Evolutionary conservation across 2,113 vertebrate genomes (phyloP).

Genomic region (Prunella fulvescens): DNA sequence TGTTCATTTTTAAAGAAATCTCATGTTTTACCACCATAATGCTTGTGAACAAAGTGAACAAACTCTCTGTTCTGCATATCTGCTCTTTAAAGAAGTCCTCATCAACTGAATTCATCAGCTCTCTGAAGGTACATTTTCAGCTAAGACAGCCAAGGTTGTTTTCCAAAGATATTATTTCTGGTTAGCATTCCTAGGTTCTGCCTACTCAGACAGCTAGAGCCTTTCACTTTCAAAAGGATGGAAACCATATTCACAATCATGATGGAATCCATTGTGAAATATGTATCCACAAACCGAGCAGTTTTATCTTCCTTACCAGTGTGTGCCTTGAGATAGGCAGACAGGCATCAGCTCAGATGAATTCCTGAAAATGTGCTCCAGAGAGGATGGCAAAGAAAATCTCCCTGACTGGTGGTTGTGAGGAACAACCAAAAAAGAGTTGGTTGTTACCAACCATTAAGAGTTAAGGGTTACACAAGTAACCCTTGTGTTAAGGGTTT

Average conservation of each 20-base stretch:
- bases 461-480: not conserved
- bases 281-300: not conserved
- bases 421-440: not conserved
- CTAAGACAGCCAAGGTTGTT: not conserved
- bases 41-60: not conserved
- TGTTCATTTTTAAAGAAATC: not conserved
- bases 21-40: not conserved
- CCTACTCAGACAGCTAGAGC: not conserved
- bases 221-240: not conserved
- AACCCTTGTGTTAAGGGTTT: not conserved
- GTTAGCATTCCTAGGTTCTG: not conserved
- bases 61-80: not conserved
- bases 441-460: too few species aligned
- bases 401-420: not conserved
- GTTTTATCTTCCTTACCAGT: not conserved
- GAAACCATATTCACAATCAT: not conserved
- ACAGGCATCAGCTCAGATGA: not conserved
- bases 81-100: not conserved
- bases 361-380: not conserved
- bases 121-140: not conserved
- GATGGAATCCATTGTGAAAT: not conserved
- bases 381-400: not conserved
- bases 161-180: not conserved
- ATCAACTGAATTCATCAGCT: not conserved
- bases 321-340: conserved; percentile 3